phyloP scores from a whole-genome alignment of 2,113 vertebrate species.

The Tricholaema leucomelas region DNA sequence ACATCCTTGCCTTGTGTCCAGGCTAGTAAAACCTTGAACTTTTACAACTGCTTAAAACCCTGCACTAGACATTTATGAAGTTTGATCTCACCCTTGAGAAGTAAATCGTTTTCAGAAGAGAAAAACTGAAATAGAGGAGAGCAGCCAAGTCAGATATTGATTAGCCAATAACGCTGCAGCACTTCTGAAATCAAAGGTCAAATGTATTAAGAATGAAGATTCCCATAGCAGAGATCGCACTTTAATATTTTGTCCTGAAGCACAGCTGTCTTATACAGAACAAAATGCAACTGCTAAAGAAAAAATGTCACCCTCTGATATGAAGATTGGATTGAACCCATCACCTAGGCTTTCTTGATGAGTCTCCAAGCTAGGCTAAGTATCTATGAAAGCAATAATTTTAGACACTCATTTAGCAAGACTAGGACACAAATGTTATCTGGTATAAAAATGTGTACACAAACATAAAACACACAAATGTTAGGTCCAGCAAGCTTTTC shows the following conservation, averaged over 20 bases:
- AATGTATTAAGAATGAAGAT: neutral
- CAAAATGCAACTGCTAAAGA: neutral
- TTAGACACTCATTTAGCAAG: neutral
- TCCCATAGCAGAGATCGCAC: neutral
- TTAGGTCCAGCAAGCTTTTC: neutral
- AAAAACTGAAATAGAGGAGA: slow-evolving; percentile 12
- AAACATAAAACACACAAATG: neutral
- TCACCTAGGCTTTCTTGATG: neutral
- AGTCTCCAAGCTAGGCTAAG: neutral
- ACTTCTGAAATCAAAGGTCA: slow-evolving; percentile 23
- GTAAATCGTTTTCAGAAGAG: neutral
- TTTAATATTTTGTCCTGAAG: neutral
- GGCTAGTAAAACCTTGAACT: neutral
- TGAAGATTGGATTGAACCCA: neutral
- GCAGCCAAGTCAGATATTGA: slow-evolving; percentile 21
- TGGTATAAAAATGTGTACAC: neutral
- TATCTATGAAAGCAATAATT: neutral
- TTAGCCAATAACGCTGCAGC: neutral
- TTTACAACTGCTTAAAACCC: slow-evolving; percentile 1
- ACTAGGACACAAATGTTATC: neutral
- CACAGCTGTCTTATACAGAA: neutral
- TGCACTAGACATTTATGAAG: neutral
- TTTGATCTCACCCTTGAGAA: slow-evolving; percentile 29
- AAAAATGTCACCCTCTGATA: neutral
- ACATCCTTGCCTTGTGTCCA: neutral